Evolutionary conservation across 2,888 invertebrate genomes (phyloP), one percentile per base, ranked within the genome.

Genomic region (Eristalinus sepulchralis): DNA sequence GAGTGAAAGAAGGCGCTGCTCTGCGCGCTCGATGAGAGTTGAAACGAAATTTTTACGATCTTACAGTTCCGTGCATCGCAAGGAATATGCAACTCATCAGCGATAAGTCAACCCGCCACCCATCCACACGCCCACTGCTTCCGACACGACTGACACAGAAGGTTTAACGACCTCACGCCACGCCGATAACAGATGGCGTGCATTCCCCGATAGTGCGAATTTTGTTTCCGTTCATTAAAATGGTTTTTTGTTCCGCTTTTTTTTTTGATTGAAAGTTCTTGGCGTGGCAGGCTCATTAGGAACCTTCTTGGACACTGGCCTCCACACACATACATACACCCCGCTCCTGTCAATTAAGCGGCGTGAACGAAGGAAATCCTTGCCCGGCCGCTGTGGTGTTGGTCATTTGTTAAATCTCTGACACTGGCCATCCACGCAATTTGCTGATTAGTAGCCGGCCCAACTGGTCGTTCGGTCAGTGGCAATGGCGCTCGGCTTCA

Each of bases 351-450:
- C 22, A 24, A 57, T 57, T 57, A 57, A 57, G 57, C 57, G 33
- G 55, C 33, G 33, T 67, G 67, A 22, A 60, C 27, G 31, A 13
- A 39, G 64, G 39, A 64, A 64, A 24, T 64, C 33, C 64, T 27
- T 27, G 22, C 13, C 57, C 17, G 47, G 17, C 47, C n/a, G 8
- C 17, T 6, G 47, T 17, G 47, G 17, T 62, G 79, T 75, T 67
- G 11, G 66, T 66, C 55, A 79, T 83, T 75, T 82, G 71, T 83
- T 70, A 84, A 82, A 83, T 83, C 83, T 70, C 77, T 60, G 82
- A 72, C 85, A 83, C 77, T 27, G 64, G 60, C 66, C 73, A 86
- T 83, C 86, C 86, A 86, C 86, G 86, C 86, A 86, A 86, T 86
- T 86, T 86, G 86, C 86, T 86, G 86, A 86, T 86, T 86, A 86